phyloP scores from a whole-genome alignment of 2,888 invertebrate genomes.

The Hymenopus coronatus region DNA sequence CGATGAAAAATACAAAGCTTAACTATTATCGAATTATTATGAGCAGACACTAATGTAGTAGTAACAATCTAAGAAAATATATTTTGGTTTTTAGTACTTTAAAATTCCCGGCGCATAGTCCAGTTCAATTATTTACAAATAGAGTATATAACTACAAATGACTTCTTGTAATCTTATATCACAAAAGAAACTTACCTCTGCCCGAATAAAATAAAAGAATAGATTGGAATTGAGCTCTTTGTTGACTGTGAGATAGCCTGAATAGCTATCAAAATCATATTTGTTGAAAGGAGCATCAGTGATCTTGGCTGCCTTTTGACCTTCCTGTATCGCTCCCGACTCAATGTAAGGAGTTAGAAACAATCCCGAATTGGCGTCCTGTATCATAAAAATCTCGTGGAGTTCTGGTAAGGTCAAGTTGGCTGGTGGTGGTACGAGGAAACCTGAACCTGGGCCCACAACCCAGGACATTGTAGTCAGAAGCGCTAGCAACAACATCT shows the following conservation, averaged over 20 bases:
- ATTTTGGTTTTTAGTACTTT: no score
- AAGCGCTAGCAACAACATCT: neutral
- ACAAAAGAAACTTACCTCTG: slow-evolving; percentile 40
- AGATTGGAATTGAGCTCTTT: slow-evolving; percentile 47
- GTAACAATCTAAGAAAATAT: no score
- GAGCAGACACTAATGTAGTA: no score
- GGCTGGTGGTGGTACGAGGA: neutral
- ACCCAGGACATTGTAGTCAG: neutral
- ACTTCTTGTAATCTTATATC: neutral
- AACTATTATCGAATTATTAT: no score
- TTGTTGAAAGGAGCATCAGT: slow-evolving; percentile 48
- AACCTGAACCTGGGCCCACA: neutral
- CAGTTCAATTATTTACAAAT: no score
- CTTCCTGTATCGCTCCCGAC: slow-evolving; percentile 52
- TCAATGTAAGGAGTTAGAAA: slow-evolving; percentile 57
- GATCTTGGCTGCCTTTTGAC: slow-evolving; percentile 50
- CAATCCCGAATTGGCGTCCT: slow-evolving; percentile 50
- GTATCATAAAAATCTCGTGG: neutral
- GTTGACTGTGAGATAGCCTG: slow-evolving; percentile 51
- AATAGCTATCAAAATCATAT: slow-evolving; percentile 49
- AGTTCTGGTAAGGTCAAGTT: no score
- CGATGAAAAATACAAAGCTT: no score
- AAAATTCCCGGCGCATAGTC: no score
- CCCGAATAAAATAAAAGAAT: slow-evolving; percentile 54
- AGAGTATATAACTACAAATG: no score